Conservation (phyloP, 2,113 vertebrate genomes). For the Anseranas semipalmata region DNA sequence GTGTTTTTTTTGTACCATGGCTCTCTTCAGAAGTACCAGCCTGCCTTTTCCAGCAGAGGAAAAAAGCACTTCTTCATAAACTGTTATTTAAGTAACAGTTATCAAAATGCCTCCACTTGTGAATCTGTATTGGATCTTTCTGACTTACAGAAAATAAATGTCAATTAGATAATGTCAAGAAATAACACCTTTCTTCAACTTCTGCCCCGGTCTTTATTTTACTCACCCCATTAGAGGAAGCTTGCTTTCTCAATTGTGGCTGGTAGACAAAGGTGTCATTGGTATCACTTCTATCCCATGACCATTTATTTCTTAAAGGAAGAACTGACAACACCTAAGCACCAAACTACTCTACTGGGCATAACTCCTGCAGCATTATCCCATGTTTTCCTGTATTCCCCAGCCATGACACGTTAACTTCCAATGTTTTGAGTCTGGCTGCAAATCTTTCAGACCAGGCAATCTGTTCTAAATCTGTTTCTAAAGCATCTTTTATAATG, state of each 20-base stretch:
- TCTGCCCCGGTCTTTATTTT: rapidly evolving
- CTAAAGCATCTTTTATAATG: background rate
- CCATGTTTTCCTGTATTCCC: background rate
- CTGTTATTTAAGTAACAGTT: background rate
- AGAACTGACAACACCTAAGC: background rate
- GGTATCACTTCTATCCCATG: rapidly evolving
- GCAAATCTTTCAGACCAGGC: background rate
- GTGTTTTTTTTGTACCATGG: background rate
- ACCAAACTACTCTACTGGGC: background rate
- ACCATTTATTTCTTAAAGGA: background rate
- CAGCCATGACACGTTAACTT: background rate
- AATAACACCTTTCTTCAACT: background rate
- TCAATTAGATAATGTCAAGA: background rate
- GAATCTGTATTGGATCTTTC: background rate
- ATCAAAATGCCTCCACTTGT: background rate
- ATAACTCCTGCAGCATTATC: background rate
- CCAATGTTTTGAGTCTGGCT: background rate
- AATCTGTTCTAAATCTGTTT: background rate
- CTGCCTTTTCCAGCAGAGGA: background rate
- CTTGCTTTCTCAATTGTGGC: background rate
- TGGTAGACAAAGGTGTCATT: background rate
- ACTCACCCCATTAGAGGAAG: background rate
- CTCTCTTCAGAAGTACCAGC: background rate
- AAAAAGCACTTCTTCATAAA: background rate
- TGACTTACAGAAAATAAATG: background rate